Conservation (phyloP, 1,140 invertebrate genomes). For the Drosophila equinoxialis region DNA sequence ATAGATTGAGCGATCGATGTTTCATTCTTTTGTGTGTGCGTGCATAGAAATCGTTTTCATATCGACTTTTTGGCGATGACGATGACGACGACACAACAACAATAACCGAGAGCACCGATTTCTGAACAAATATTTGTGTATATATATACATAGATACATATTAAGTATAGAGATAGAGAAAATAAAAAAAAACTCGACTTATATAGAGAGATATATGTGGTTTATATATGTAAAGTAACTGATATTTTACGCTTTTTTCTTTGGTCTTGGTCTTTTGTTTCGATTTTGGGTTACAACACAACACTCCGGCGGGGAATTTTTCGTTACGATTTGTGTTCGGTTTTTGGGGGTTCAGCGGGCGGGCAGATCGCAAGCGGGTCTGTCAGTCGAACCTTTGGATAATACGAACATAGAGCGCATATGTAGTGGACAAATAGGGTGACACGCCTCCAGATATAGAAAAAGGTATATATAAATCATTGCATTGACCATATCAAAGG, state of each 20-base stretch:
- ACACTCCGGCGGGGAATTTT: constrained; percentile 44
- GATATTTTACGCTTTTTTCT: constrained; percentile 7
- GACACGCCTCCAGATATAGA: constrained; percentile 51
- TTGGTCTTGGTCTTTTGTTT: constrained; percentile 23
- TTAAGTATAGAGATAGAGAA: constrained; percentile 21
- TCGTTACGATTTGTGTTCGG: constrained; percentile 22
- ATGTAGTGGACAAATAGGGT: constrained; percentile 56
- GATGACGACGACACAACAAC: constrained; percentile 56
- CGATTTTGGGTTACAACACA: constrained; percentile 16
- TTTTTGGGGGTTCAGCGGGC: constrained; percentile 49
- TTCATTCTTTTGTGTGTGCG: background rate
- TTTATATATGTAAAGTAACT: background rate
- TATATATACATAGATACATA: background rate
- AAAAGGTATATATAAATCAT: background rate
- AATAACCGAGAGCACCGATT: constrained; percentile 58
- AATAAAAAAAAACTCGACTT: constrained; percentile 70
- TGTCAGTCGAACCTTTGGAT: constrained; percentile 79
- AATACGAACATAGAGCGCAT: constrained; percentile 81
- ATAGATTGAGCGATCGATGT: background rate
- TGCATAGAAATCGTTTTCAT: background rate
- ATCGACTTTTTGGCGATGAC: constrained; percentile 35
- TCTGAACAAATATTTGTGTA: constrained; percentile 72
- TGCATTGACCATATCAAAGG: constrained; percentile 34
- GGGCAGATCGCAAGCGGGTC: constrained; percentile 70
- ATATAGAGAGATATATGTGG: constrained; percentile 28